A percentile compares a stretch with the other conserved stretches of the same genome.
phyloP scores from a whole-genome alignment of 2,797 vertebrate genomes.

The Thamnophis elegans region DNA sequence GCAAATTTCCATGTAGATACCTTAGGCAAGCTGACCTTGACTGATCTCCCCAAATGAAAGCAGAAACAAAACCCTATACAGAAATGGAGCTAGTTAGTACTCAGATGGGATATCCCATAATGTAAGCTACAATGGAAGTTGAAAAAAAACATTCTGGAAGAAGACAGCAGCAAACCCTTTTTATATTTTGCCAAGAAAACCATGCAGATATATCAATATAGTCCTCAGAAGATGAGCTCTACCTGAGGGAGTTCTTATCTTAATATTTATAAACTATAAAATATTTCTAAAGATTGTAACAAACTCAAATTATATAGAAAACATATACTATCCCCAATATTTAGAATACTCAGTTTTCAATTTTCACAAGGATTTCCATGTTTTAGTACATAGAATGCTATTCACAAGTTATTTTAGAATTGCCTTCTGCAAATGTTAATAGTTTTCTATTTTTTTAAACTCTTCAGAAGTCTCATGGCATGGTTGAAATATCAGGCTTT shows the following conservation, averaged over 20 bases:
- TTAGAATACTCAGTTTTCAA: neutral
- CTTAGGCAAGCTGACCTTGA: neutral
- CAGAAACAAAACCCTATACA: neutral
- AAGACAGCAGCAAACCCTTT: neutral
- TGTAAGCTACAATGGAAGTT: neutral
- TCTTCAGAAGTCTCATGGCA: constrained; percentile 62
- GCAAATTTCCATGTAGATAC: neutral
- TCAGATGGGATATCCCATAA: neutral
- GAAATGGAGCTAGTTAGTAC: neutral
- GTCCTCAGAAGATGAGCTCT: neutral
- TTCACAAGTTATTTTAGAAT: neutral
- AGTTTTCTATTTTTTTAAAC: constrained; percentile 9
- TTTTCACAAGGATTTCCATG: neutral
- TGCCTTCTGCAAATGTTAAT: constrained; percentile 16
- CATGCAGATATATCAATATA: neutral
- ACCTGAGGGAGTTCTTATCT: neutral
- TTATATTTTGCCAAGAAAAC: neutral
- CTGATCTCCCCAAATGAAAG: neutral
- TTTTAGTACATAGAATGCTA: neutral
- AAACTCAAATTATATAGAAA: neutral
- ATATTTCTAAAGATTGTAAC: neutral
- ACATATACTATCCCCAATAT: neutral
- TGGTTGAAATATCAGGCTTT: constrained; percentile 73
- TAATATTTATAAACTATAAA: neutral
- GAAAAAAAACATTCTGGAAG: neutral